Evolutionary conservation across 1,140 invertebrate species (phyloP).

Genomic region (Charaxes varanes): DNA sequence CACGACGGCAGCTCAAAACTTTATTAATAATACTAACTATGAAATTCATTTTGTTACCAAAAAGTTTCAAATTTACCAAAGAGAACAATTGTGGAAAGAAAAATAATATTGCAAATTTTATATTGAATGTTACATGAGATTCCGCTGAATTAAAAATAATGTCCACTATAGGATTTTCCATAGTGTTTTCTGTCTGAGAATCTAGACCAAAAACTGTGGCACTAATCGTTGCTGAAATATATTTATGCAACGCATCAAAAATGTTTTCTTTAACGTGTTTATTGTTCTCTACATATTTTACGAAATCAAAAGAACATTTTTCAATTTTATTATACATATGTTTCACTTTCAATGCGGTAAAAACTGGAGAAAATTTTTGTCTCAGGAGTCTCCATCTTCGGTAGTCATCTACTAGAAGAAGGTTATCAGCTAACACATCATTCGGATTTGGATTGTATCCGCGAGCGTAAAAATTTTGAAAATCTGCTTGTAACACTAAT

Average conservation of each 20-base stretch:
- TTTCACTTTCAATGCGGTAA: conserved; percentile 59
- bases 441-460: conserved; percentile 38
- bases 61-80: conserved; percentile 25
- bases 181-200: conserved; percentile 26
- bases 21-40: conserved; percentile 31
- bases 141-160: conserved; percentile 21
- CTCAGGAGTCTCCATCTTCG: conserved; percentile 55
- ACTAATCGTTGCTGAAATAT: conserved; percentile 28
- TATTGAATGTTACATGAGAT: conserved; percentile 11
- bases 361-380: conserved; percentile 47
- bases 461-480: conserved; percentile 57
- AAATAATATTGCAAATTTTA: conserved; percentile 23
- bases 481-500: conserved; percentile 69
- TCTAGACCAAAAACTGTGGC: conserved; percentile 36
- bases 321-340: conserved; percentile 60
- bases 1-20: conserved; percentile 20
- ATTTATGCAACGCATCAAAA: conserved; percentile 25
- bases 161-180: conserved; percentile 33
- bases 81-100: conserved; percentile 19
- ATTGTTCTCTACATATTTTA: conserved; percentile 23
- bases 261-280: conserved; percentile 15
- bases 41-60: conserved; percentile 32
- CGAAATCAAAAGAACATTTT: conserved; percentile 30
- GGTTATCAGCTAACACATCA: conserved; percentile 50
- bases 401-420: conserved; percentile 50